Conservation (phyloP, 2,113 vertebrate species). For the Thunnus thynnus region DNA sequence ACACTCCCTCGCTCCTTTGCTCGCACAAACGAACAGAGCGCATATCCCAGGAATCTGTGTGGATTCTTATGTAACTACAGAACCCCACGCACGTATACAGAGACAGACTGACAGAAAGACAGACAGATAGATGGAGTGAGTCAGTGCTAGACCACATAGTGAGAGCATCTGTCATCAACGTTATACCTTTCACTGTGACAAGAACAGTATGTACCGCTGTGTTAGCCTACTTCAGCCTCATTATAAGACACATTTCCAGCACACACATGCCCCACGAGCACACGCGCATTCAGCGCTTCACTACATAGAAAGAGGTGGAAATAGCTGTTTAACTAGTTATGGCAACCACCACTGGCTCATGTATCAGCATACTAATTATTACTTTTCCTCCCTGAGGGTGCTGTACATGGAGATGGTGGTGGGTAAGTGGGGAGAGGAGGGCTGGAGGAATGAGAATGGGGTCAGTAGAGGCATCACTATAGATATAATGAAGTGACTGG, state of each 20-base stretch:
- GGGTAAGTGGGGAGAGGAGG: conserved; percentile 35
- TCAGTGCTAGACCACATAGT: conserved; percentile 72
- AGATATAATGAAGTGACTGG: conserved; percentile 62
- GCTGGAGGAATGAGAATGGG: conserved; percentile 57
- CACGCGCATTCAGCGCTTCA: conserved; percentile 26
- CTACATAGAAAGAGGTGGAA: conserved; percentile 50
- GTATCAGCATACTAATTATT: conserved; percentile 78
- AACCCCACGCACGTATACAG: conserved; percentile 61
- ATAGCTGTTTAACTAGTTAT: conserved; percentile 70
- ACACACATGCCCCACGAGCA: conserved; percentile 12
- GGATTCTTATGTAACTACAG: conserved; percentile 80
- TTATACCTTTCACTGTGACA: conserved; percentile 73
- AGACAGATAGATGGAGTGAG: conserved; percentile 64
- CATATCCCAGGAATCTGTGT: conserved; percentile 73
- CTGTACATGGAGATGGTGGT: conserved; percentile 53
- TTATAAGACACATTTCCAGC: conserved; percentile 49
- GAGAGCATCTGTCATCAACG: conserved; percentile 69
- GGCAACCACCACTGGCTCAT: conserved; percentile 69
- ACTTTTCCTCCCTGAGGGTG: conserved; percentile 52
- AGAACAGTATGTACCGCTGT: conserved; percentile 72
- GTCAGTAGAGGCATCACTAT: conserved; percentile 54
- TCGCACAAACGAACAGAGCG: conserved; percentile 69
- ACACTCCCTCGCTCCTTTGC: conserved; percentile 77
- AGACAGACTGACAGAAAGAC: conserved; percentile 57
- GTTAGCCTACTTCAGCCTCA: conserved; percentile 56